Base-by-base conservation (phyloP, 2,888 invertebrate species). In the Asteroscopus sphinx region DNA sequence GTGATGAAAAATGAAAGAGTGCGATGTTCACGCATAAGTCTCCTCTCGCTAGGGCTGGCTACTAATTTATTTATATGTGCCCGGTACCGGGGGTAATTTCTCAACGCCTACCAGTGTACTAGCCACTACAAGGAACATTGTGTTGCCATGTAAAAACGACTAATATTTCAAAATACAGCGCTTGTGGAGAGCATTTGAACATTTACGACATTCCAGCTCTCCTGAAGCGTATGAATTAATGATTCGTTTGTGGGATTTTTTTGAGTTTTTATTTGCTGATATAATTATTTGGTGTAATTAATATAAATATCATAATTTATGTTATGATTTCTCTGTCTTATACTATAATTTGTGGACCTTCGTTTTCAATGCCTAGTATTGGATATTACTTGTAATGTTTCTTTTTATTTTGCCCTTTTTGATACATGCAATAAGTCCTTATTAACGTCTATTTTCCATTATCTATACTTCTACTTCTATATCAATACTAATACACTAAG, bases 61-160 rank as follows among this genome's bases (percentile, higher is more conserved):
- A 30, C 56, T 76, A 68, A 74, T 76, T 72, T 74, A 74, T 74
- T 74, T 72, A 76, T 68, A 49, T 33, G 54, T 46, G 55, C 64
- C 56, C 36, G 56, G 46, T 53, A 54, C 51, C 13, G n/a, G n/a
- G 8, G 32, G 62, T 52, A 59, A 70, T 71, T 68, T 67, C 54
- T 71, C 72, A 57, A 59, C 16, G 56, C 33, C 46, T 58, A 58
- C 47, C 51, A 48, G 57, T 56, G 52, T 57, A 46, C 63, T 46
- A 58, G 16, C 52, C 36, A 44, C 36, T 37, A 49, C 12, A 35
- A 17, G 48, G n/a, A n/a, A n/a, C n/a, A n/a, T n/a, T n/a, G 11
- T 60, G 37, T 40, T 68, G 35, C 28, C 37, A 42, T 35, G 28
- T 41, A 11, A 51, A 59, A 51, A 59, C 1, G 9, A 2, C 11